A percentile compares a stretch with the other conserved stretches of the same genome.
phyloP scores from a whole-genome alignment of 92 coral and sea anemone species.

The Parazoanthus darwini region DNA sequence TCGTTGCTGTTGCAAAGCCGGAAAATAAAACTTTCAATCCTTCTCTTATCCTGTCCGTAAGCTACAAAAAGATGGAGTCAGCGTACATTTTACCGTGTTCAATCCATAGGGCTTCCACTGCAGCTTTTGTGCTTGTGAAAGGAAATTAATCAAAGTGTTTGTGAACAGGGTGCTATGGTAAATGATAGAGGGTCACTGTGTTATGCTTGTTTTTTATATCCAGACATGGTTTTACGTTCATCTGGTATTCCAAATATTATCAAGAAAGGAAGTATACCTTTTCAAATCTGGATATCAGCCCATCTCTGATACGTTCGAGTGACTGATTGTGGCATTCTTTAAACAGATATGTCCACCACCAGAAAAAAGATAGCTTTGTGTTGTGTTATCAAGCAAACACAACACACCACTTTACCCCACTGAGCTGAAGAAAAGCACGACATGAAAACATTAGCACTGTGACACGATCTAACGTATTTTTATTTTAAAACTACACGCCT shows the following conservation, averaged over 20 bases:
- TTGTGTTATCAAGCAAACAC: constrained; percentile 10
- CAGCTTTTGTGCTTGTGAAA: neutral
- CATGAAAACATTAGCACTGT: constrained; percentile 26
- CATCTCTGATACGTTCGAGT: constrained; percentile 18
- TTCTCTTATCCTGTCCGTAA: neutral
- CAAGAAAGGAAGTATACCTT: neutral
- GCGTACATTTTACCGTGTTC: too few species aligned
- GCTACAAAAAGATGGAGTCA: neutral
- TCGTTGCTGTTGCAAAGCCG: neutral
- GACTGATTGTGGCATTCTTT: constrained; percentile 24
- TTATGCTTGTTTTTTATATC: neutral
- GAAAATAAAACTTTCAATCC: neutral
- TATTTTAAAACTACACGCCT: neutral
- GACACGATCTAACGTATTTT: neutral
- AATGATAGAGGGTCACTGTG: neutral
- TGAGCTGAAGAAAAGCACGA: constrained; percentile 18
- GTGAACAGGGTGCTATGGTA: neutral
- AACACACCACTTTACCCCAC: constrained; percentile 9
- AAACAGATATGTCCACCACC: constrained; percentile 27
- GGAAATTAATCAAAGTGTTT: neutral
- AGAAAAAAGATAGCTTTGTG: constrained; percentile 2
- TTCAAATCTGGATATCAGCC: constrained; percentile 33
- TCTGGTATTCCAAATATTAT: constrained; percentile 15
- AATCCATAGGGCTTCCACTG: neutral
- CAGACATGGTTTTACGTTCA: constrained; percentile 2